Percentiles rank a stretch among this genome's conserved stretches.
Evolutionary conservation across 1,140 invertebrate genomes (phyloP).

Genomic region (Zaprionus vittiger): DNA sequence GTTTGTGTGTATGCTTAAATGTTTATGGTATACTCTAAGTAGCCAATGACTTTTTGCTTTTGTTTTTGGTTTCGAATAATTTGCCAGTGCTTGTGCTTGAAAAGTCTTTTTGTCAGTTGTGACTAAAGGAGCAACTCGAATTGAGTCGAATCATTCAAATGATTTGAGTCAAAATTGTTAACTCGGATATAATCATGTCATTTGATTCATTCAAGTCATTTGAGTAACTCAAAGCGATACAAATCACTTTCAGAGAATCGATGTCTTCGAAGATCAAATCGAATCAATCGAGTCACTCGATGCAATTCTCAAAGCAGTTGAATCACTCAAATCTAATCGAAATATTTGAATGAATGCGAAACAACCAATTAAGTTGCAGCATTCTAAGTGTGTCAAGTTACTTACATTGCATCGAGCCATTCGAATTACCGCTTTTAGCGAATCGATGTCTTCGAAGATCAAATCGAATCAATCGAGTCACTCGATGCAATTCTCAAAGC

Average conservation of each 20-base stretch:
- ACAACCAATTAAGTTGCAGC: not conserved
- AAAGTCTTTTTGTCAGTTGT: slow-evolving; percentile 40
- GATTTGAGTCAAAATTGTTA: not conserved
- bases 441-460: not conserved
- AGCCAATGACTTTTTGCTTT: slow-evolving; percentile 68
- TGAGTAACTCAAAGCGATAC: not conserved
- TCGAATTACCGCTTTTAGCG: not conserved
- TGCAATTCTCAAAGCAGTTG: not conserved
- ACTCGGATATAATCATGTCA: not conserved
- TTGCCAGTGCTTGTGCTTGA: slow-evolving; percentile 55
- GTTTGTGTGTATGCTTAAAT: slow-evolving; percentile 33
- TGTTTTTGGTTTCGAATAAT: slow-evolving; percentile 56
- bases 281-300: slow-evolving; percentile 2
- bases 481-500: not conserved
- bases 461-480: slow-evolving; percentile 8
- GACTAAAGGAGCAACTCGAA: slow-evolving; percentile 24
- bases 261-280: not conserved
- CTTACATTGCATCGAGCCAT: not conserved
- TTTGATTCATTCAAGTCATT: slow-evolving; percentile 10
- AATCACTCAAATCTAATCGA: not conserved
- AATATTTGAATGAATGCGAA: not conserved
- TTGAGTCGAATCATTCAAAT: slow-evolving; percentile 1
- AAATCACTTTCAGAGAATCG: not conserved
- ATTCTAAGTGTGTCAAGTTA: not conserved
- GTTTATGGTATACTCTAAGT: slow-evolving; percentile 44